Conservation (phyloP, 2,888 invertebrate species). For the Mythimna albipuncta region DNA sequence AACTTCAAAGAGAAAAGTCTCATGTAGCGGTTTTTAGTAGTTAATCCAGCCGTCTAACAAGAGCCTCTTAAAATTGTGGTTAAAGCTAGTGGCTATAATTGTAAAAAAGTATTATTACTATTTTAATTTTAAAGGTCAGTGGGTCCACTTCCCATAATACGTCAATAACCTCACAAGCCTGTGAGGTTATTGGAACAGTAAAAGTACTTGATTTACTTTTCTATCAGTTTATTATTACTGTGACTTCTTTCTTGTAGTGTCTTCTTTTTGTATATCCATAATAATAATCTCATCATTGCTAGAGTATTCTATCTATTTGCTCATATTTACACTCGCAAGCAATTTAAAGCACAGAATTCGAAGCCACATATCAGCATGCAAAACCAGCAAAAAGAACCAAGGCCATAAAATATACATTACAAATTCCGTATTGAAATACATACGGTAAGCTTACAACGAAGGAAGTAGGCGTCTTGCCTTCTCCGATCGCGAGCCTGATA, state of each 20-base stretch:
- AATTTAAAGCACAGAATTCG: neutral
- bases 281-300: neutral
- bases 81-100: too few relatives aligned
- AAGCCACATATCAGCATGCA: constrained; percentile 27
- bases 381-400: constrained; percentile 38
- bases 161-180: too few relatives aligned
- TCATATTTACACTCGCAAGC: neutral
- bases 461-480: constrained; percentile 77
- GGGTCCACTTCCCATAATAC: too few relatives aligned
- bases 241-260: neutral
- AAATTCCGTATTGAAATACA: constrained; percentile 64
- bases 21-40: too few relatives aligned
- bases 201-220: too few relatives aligned
- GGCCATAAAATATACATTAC: constrained; percentile 55
- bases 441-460: constrained; percentile 72
- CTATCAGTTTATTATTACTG: neutral
- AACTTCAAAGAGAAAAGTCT: too few relatives aligned
- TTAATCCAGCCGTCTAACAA: too few relatives aligned
- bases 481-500: constrained; percentile 71
- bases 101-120: too few relatives aligned
- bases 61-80: too few relatives aligned
- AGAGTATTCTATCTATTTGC: too few relatives aligned
- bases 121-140: too few relatives aligned
- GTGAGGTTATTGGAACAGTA: too few relatives aligned
- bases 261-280: neutral